Evolutionary conservation across 2,888 invertebrate genomes (phyloP).

Genomic region (Diloba caeruleocephala): DNA sequence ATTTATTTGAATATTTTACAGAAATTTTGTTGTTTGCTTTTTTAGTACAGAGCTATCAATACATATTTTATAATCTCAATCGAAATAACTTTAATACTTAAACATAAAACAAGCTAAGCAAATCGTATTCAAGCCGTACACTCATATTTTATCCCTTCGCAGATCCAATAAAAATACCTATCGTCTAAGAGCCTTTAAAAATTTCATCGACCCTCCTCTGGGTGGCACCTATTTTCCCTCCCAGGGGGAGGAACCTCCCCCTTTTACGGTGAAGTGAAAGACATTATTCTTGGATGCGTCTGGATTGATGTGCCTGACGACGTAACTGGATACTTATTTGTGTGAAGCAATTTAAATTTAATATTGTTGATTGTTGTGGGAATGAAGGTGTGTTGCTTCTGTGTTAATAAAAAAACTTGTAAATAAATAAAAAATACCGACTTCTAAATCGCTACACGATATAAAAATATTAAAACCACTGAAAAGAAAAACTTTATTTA

Average conservation of each 20-base stretch:
- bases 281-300: constrained; percentile 70
- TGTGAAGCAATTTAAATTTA: constrained; percentile 40
- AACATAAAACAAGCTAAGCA: constrained; percentile 13
- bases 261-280: constrained; percentile 61
- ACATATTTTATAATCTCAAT: too few relatives aligned
- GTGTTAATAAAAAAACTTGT: constrained; percentile 5
- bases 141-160: constrained; percentile 49
- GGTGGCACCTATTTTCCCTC: constrained; percentile 50
- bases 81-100: not conserved
- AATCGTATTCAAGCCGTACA: constrained; percentile 36
- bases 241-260: constrained; percentile 31
- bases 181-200: constrained; percentile 75
- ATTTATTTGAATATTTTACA: too few relatives aligned
- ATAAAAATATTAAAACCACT: too few relatives aligned
- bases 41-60: too few relatives aligned
- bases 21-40: too few relatives aligned
- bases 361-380: constrained; percentile 16
- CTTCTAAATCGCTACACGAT: too few relatives aligned
- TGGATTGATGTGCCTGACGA: constrained; percentile 60
- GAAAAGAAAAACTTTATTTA: too few relatives aligned
- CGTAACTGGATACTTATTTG: constrained; percentile 52
- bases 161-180: constrained; percentile 73
- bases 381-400: constrained; percentile 14
- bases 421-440: too few relatives aligned
- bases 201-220: constrained; percentile 71